phyloP scores from a whole-genome alignment of 1,140 invertebrate species.

The Luehdorfia chinensis region DNA sequence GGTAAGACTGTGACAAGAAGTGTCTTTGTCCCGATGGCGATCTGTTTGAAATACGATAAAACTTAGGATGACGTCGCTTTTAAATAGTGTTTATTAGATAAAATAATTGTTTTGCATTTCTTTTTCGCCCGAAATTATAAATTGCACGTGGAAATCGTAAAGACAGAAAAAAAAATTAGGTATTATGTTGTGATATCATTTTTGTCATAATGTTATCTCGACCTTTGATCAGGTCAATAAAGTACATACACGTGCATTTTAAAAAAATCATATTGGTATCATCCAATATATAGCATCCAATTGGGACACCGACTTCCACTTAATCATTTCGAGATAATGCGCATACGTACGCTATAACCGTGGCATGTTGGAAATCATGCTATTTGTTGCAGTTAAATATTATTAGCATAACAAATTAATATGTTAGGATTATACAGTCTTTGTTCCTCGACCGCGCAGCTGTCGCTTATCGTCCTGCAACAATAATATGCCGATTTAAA shows the following conservation, averaged over 20 bases:
- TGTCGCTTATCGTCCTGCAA: conserved; percentile 57
- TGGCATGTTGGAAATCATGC: conserved; percentile 34
- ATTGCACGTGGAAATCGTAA: too few relatives aligned
- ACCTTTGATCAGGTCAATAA: too few relatives aligned
- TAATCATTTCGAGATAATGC: conserved; percentile 59
- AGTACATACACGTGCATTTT: neutral
- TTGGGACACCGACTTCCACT: conserved; percentile 43
- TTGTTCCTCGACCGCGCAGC: conserved; percentile 63
- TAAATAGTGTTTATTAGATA: too few relatives aligned
- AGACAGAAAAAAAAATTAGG: too few relatives aligned
- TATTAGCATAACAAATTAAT: conserved; percentile 53
- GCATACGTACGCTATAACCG: conserved; percentile 42
- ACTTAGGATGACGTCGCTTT: too few relatives aligned
- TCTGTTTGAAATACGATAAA: too few relatives aligned
- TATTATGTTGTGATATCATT: too few relatives aligned
- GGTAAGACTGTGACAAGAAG: conserved; percentile 28
- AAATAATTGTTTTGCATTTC: too few relatives aligned
- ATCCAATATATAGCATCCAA: conserved; percentile 28
- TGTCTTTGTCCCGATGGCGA: conserved; percentile 20
- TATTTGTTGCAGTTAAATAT: conserved; percentile 34
- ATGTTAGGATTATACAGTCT: conserved; percentile 55
- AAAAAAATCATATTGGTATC: neutral
- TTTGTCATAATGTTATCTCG: too few relatives aligned
- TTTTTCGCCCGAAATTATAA: too few relatives aligned
- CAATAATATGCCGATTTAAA: conserved; percentile 66